Evolutionary conservation across 2,113 vertebrate species (phyloP).

Genomic region (Arothron firmamentum): DNA sequence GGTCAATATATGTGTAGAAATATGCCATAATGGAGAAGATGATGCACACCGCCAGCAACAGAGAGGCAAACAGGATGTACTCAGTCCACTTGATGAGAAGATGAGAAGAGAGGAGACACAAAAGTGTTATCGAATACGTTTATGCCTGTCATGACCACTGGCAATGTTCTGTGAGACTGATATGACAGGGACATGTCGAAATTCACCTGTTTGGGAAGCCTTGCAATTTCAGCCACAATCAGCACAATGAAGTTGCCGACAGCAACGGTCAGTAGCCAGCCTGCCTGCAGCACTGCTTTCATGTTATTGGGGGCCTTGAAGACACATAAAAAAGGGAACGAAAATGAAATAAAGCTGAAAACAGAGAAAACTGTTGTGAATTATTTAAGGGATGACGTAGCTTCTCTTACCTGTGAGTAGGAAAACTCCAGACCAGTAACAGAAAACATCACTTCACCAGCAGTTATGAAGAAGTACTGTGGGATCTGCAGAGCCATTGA

Average conservation of each 20-base stretch:
- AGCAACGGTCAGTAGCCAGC: conserved; percentile 88
- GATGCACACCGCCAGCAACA: conserved; percentile 83
- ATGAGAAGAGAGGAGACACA: conserved; percentile 10
- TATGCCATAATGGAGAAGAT: conserved; percentile 90
- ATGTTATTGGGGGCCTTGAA: conserved; percentile 91
- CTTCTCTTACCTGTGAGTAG: conserved; percentile 86
- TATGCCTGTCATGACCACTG: too few species aligned
- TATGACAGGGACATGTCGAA: too few species aligned
- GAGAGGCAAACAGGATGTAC: conserved; percentile 86
- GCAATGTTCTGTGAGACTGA: too few species aligned
- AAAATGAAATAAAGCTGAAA: not conserved
- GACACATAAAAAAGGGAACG: conserved; percentile 13
- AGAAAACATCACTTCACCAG: conserved; percentile 91
- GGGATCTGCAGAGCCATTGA: conserved; percentile 93
- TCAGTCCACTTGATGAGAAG: conserved; percentile 87
- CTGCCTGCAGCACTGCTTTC: conserved; percentile 95
- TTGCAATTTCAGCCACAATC: conserved; percentile 84
- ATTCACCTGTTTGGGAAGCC: conserved; percentile 79
- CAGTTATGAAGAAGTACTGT: conserved; percentile 92
- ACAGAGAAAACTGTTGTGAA: not conserved
- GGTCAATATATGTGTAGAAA: conserved; percentile 90
- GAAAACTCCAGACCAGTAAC: conserved; percentile 94
- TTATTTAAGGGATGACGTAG: not conserved
- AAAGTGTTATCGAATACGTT: not conserved
- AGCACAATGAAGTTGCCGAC: conserved; percentile 93